Conservation (phyloP, 2,113 vertebrate genomes). For the Budorcas taxicolor region DNA sequence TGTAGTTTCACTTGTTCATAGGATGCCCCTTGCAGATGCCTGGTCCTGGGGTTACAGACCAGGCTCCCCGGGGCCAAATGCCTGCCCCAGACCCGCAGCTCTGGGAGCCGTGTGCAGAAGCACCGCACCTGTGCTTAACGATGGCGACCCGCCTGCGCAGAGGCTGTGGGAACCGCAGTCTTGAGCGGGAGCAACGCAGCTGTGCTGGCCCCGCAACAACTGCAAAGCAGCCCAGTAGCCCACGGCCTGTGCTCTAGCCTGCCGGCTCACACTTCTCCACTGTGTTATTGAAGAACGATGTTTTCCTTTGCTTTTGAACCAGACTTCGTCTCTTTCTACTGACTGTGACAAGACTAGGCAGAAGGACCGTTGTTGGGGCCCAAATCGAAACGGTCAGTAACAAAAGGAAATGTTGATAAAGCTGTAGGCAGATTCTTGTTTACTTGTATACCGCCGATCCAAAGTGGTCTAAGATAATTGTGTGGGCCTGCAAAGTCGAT, state of each 20-base stretch:
- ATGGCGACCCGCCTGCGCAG: not conserved
- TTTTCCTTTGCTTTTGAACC: not conserved
- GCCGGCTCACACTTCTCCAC: fast-evolving
- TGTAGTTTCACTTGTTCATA: not conserved
- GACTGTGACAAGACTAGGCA: not conserved
- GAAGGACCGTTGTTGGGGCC: not conserved
- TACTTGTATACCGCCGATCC: not conserved
- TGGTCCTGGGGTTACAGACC: not conserved
- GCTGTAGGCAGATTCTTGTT: not conserved
- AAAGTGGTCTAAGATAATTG: not conserved
- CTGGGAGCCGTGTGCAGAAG: not conserved
- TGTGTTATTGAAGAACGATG: fast-evolving
- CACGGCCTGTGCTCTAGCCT: not conserved
- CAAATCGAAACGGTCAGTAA: not conserved
- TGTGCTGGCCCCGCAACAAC: not conserved
- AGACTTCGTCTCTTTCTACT: not conserved
- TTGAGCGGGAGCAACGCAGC: not conserved
- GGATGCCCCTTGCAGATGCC: not conserved
- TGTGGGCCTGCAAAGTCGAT: not conserved
- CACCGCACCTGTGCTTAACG: fast-evolving
- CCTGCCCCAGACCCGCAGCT: not conserved
- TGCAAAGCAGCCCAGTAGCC: not conserved
- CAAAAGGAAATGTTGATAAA: not conserved
- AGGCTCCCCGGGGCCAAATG: not conserved
- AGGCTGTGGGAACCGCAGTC: fast-evolving